These are phyloP conservation scores for Orthosia incerta DNA, from an alignment of 2,888 invertebrate genomes.

Conservation along the genomic window DNA sequence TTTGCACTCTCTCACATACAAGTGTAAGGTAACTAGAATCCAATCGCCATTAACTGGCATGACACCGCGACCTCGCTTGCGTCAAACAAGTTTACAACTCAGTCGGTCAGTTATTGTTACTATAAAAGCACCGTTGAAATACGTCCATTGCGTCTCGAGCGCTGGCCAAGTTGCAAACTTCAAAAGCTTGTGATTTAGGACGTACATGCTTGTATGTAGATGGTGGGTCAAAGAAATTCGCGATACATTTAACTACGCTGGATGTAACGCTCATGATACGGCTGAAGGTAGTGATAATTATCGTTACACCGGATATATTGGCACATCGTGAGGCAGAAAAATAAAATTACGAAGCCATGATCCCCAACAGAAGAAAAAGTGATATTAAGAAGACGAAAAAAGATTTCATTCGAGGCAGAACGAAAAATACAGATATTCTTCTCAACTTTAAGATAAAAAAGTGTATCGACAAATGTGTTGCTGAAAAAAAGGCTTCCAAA, in stretches of 20 bases:
- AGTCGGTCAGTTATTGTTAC: constrained; percentile 34
- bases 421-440: neutral
- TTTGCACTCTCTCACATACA: neutral
- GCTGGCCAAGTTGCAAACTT: constrained; percentile 9
- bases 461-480: too few species aligned
- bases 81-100: constrained; percentile 31
- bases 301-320: neutral
- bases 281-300: neutral
- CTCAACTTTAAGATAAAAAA: neutral
- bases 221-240: neutral
- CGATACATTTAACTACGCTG: neutral
- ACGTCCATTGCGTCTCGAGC: constrained; percentile 2
- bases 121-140: constrained; percentile 50
- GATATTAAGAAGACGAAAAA: neutral
- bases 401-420: too few species aligned
- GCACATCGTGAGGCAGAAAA: neutral
- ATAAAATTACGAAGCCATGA: too few species aligned
- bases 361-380: neutral
- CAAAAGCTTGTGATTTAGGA: constrained; percentile 16
- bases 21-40: constrained; percentile 6
- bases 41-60: constrained; percentile 12
- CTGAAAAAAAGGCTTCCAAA: too few species aligned
- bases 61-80: constrained; percentile 29
- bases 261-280: neutral
- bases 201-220: neutral